Base-by-base conservation (phyloP, 2,888 invertebrate species). In the Adineta ricciae region DNA sequence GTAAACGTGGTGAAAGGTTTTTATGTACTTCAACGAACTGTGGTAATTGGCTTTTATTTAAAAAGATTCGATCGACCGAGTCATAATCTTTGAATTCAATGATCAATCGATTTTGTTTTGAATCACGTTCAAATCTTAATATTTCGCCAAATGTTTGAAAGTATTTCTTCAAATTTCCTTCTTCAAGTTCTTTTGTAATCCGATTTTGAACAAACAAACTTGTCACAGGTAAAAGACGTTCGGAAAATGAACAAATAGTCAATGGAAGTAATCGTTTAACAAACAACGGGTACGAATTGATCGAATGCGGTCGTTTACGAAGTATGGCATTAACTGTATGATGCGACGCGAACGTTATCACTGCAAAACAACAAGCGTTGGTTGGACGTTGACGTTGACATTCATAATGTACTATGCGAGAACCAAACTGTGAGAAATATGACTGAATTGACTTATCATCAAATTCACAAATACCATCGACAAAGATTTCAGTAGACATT, bases 51-150 rank as follows among this genome's bases (percentile, higher is more conserved):
- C 21, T 11, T 78, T 78, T 78, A 41, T 78, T 41, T 78, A 78
- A 24, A 41, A 78, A 41, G 8, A 78, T 41, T 41, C 11, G 19
- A 78, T 78, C 73, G 24, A 78, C 73, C 8, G 38, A 78, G 41
- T 78, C 73, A 78, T 78, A 78, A 41, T 78, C 73, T 38, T 78
- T 41, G 3, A 21, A 78, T 78, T 78, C 73, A 41, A 78, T 41
- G 11, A 78, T 21, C 41, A 78, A 21, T 24, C 73, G 73, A 78
- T 78, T 8, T 24, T 24, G 41, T 7, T 24, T 21, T 38, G 3
- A n/a, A 41, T 78, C 24, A 78, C 14, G 8, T 78, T 78, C 73
- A 41, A 78, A 78, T 78, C 21, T 78, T 78, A 41, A 5, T 24
- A 78, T 41, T 24, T 24, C 1, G 41, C 73, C 73, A 41, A 41